Percentiles rank a stretch among this genome's conserved stretches.
phyloP scores from a whole-genome alignment of 2,113 vertebrate species.

The Hippocampus comes region DNA sequence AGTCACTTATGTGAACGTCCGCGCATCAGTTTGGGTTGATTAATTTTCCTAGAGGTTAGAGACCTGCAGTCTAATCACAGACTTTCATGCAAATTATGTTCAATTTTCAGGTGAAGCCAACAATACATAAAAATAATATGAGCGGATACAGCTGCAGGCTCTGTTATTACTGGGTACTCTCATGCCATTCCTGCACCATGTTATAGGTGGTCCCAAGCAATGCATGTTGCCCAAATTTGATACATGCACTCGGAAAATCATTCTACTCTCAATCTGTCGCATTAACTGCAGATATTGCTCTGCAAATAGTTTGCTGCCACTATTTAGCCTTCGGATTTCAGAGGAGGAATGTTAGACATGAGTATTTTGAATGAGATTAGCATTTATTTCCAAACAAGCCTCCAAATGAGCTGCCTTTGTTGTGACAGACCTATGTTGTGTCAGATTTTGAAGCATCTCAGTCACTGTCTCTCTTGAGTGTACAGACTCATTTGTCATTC shows the following conservation, averaged over 20 bases:
- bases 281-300: neutral
- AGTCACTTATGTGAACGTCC: neutral
- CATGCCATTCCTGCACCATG: neutral
- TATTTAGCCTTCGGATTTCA: neutral
- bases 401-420: neutral
- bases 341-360: neutral
- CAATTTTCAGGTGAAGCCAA: constrained; percentile 8
- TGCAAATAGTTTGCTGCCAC: neutral
- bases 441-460: constrained; percentile 15
- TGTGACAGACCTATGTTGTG: constrained; percentile 4
- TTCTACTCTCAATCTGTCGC: neutral
- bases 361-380: neutral
- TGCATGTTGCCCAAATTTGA: neutral
- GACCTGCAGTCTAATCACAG: constrained; percentile 3
- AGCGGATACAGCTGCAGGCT: neutral
- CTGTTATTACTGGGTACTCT: neutral
- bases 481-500: constrained; percentile 30
- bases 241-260: neutral
- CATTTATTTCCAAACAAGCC: neutral
- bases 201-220: neutral
- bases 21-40: neutral
- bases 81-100: constrained; percentile 13
- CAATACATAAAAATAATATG: neutral
- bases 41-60: neutral
- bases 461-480: constrained; percentile 23